Conservation (phyloP, 2,797 vertebrate genomes). For the Luscinia luscinia region DNA sequence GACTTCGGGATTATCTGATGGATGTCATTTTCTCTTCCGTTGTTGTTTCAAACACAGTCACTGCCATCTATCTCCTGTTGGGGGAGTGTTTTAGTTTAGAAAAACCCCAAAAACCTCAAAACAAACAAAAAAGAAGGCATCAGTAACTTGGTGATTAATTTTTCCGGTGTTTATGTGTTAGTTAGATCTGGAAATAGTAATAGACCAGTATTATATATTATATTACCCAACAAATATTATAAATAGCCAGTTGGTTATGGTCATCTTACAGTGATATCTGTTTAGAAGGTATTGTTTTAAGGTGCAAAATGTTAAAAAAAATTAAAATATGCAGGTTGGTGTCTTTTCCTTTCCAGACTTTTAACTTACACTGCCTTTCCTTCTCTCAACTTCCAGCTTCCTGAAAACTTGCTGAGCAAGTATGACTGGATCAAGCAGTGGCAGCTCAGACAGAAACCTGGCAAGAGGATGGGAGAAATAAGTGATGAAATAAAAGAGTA, state of each 20-base stretch:
- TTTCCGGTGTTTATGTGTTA: not conserved
- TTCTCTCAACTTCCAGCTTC: constrained; percentile 79
- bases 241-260: not conserved
- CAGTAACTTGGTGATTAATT: not conserved
- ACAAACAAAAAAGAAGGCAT: not conserved
- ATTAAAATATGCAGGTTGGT: not conserved
- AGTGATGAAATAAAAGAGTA: constrained; percentile 83
- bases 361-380: not conserved
- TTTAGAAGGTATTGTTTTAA: not conserved
- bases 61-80: not conserved
- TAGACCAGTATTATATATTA: not conserved
- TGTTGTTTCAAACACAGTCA: not conserved
- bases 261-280: not conserved
- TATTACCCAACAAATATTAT: not conserved
- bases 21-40: not conserved
- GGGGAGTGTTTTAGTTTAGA: not conserved
- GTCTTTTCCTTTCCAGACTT: not conserved
- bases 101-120: not conserved
- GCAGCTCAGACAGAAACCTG: constrained; percentile 83
- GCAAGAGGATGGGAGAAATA: constrained; percentile 72
- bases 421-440: constrained; percentile 89
- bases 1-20: not conserved
- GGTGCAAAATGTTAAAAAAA: not conserved
- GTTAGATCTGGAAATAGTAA: not conserved
- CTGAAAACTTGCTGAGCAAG: constrained; percentile 81